Percentiles rank a stretch among this genome's conserved stretches.
phyloP scores from a whole-genome alignment of 1,140 invertebrate species.

The Artemia franciscana region DNA sequence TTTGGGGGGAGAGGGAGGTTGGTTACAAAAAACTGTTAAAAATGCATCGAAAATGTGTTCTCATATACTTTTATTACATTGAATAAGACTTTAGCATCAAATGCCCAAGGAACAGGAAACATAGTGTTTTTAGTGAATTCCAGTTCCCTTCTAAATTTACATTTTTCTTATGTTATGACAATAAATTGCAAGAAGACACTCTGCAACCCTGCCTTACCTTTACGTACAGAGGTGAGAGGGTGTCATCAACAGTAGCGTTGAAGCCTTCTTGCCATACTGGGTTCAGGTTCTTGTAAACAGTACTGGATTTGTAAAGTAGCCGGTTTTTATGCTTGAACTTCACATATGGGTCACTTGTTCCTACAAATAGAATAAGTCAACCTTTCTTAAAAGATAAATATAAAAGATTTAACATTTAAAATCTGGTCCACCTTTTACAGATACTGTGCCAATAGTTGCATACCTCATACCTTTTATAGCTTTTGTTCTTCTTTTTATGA shows the following conservation, averaged over 20 bases:
- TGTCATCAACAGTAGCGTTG: constrained; percentile 79
- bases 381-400: no score
- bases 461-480: no score
- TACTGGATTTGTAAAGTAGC: constrained; percentile 78
- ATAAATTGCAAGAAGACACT: no score
- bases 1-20: no score
- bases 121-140: background rate
- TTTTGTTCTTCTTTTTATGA: no score
- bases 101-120: constrained; percentile 11
- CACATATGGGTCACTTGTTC: constrained; percentile 91
- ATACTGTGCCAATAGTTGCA: no score
- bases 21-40: no score
- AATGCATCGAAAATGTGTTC: no score
- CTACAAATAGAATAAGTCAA: constrained; percentile 25
- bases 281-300: constrained; percentile 66
- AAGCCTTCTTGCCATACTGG: constrained; percentile 92
- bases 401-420: no score
- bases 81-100: no score
- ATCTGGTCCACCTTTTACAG: no score
- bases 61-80: no score
- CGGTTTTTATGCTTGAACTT: constrained; percentile 80
- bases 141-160: background rate
- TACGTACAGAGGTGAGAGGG: constrained; percentile 57
- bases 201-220: constrained; percentile 36
- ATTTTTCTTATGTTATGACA: constrained; percentile 1